phyloP scores from a whole-genome alignment of 2,888 invertebrate genomes.

The Steinernema hermaphroditum region DNA sequence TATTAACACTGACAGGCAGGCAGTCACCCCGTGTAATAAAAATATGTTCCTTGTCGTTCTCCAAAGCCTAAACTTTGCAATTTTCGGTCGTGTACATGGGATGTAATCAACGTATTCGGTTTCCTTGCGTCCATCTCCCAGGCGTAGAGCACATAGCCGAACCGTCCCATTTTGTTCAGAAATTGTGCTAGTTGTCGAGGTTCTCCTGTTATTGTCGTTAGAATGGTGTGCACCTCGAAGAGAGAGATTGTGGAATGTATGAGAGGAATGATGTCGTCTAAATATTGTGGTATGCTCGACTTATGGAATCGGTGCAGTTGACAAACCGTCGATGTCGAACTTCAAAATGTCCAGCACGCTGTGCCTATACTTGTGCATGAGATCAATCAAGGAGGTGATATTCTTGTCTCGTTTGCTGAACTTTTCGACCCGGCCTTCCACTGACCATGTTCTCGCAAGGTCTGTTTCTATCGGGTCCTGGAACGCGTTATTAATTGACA shows the following conservation, averaged over 20 bases:
- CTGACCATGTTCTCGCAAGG: not conserved
- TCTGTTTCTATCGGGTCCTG: not conserved
- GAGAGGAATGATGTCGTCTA: not conserved
- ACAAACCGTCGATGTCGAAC: not conserved
- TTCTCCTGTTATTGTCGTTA: not conserved
- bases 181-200: not conserved
- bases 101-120: slow-evolving; percentile 15
- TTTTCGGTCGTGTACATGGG: not conserved
- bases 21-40: too few relatives aligned
- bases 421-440: not conserved
- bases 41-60: not conserved
- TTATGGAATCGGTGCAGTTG: too few relatives aligned
- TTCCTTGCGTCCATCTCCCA: slow-evolving; percentile 15
- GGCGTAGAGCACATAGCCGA: slow-evolving; percentile 10
- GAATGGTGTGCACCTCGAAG: not conserved
- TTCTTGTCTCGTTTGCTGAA: not conserved
- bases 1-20: not conserved
- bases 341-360: not conserved
- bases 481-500: not conserved
- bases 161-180: not conserved
- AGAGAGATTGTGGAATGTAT: not conserved
- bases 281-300: not conserved
- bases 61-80: not conserved
- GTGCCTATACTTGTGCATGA: not conserved
- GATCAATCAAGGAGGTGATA: not conserved